These are phyloP conservation scores for Pogoniulus pusillus DNA, from an alignment of 2,797 vertebrate species.

Conservation along the genomic window DNA sequence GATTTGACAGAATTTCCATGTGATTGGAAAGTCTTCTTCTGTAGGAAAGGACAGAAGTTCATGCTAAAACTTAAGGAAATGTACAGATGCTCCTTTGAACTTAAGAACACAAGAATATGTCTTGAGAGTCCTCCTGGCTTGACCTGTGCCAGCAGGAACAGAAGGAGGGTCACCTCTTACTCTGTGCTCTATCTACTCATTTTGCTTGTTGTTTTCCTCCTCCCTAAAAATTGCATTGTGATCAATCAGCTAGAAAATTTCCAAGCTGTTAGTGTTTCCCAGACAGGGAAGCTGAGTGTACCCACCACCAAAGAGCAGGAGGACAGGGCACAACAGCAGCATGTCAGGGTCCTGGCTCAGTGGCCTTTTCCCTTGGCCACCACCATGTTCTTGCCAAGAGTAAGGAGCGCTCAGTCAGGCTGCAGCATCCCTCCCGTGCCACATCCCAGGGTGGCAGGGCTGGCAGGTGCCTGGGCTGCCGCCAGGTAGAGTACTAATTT, in stretches of 20 bases:
- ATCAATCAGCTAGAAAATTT: background rate
- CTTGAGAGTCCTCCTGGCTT: background rate
- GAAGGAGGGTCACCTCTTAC: background rate
- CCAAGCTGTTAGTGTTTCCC: background rate
- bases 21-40: background rate
- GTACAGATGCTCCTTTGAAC: background rate
- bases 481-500: slow-evolving; percentile 63
- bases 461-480: background rate
- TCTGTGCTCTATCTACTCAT: background rate
- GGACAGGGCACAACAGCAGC: slow-evolving; percentile 33
- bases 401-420: background rate
- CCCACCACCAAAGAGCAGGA: background rate
- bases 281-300: slow-evolving; percentile 13
- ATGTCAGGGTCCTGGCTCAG: background rate
- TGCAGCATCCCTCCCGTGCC: background rate
- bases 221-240: background rate
- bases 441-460: background rate
- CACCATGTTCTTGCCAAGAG: background rate
- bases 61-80: background rate
- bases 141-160: background rate
- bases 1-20: background rate
- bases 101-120: background rate
- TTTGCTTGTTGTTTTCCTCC: background rate
- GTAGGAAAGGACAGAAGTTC: background rate
- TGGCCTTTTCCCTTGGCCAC: slow-evolving; percentile 36